Evolutionary conservation across 2,113 vertebrate genomes (phyloP).

Genomic region (Jacana jacana): DNA sequence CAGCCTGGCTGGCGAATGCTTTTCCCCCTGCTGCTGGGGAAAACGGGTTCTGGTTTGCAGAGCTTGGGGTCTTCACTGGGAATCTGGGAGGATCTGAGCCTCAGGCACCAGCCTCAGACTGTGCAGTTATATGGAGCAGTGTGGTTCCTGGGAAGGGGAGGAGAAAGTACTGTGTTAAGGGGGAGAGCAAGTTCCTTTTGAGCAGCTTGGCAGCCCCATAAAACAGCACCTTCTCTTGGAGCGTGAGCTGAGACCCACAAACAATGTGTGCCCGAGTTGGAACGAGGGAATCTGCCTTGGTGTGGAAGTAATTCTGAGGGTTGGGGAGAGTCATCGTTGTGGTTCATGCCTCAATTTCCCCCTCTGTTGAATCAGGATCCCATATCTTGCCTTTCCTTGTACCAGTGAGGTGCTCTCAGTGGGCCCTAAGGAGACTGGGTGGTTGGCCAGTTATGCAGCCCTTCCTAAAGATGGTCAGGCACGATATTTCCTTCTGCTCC

Average conservation of each 20-base stretch:
- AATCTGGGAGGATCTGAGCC: not conserved
- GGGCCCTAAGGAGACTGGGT: not conserved
- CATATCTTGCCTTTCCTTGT: not conserved
- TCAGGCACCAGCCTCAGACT: not conserved
- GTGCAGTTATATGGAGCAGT: not conserved
- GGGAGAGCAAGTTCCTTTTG: not conserved
- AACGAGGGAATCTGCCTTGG: accelerated
- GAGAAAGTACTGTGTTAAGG: not conserved
- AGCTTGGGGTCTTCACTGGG: not conserved
- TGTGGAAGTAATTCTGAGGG: not conserved
- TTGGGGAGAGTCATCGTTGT: not conserved
- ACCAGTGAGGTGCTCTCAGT: not conserved
- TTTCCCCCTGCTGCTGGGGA: not conserved
- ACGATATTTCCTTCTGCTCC: accelerated
- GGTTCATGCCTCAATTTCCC: not conserved
- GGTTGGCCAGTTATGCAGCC: not conserved
- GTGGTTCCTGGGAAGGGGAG: not conserved
- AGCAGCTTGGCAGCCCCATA: not conserved
- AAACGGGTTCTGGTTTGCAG: not conserved
- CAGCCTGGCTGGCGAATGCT: not conserved
- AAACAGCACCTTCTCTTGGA: not conserved
- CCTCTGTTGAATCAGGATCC: not conserved
- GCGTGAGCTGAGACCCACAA: not conserved
- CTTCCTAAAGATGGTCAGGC: not conserved
- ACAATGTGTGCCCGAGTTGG: accelerated